Conservation (phyloP, 2,888 invertebrate genomes). For the Dorcus hopei region DNA sequence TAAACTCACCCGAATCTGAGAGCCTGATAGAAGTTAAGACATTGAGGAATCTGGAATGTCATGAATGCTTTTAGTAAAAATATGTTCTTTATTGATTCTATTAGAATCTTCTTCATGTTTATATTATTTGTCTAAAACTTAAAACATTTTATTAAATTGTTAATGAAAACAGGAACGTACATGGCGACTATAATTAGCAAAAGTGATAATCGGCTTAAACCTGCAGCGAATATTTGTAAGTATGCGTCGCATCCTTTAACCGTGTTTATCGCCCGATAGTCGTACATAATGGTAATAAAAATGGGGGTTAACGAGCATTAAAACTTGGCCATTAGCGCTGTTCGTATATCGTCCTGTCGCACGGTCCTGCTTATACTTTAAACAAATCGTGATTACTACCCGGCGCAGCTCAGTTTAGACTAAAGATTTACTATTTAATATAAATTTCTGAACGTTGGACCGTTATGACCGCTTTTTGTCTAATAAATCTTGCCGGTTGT, state of each 20-base stretch:
- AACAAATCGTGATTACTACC: slow-evolving; percentile 18
- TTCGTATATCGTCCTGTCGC: slow-evolving; percentile 25
- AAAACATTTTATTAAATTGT: no score
- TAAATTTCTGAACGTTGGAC: no score
- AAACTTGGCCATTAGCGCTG: slow-evolving; percentile 32
- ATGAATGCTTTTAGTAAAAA: no score
- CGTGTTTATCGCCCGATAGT: slow-evolving; percentile 26
- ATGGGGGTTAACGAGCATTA: slow-evolving; percentile 33
- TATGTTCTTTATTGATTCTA: no score
- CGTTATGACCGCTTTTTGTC: no score
- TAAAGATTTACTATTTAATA: slow-evolving; percentile 12
- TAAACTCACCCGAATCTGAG: no score
- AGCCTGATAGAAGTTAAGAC: no score
- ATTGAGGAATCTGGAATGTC: no score
- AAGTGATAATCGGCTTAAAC: slow-evolving; percentile 14
- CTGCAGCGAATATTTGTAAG: slow-evolving; percentile 10
- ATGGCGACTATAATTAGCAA: background rate
- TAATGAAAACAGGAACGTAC: no score
- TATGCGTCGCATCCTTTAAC: slow-evolving; percentile 18
- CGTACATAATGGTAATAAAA: slow-evolving; percentile 31
- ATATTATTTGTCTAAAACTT: no score
- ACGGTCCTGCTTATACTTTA: slow-evolving; percentile 19
- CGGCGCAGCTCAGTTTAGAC: slow-evolving; percentile 12
- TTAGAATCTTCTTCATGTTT: no score
- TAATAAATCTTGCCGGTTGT: no score